These are phyloP conservation scores for Agrilus mali DNA, from an alignment of 2,888 invertebrate species.

Conservation along the genomic window DNA sequence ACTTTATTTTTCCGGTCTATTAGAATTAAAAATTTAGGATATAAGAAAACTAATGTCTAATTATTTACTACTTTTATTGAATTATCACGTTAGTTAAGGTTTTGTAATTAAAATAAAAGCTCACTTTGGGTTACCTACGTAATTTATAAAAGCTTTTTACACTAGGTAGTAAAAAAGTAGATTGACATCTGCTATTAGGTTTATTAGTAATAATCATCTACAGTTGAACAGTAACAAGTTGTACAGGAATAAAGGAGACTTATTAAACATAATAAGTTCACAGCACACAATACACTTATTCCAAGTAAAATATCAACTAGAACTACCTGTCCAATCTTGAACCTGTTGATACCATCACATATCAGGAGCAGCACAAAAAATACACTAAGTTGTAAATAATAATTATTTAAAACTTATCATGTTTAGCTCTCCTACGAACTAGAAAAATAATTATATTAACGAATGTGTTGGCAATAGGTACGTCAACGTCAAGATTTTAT, in stretches of 20 bases:
- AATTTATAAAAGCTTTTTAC: too few relatives aligned
- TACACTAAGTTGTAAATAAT: slow-evolving; percentile 11
- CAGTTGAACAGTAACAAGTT: slow-evolving; percentile 15
- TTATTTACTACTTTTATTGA: too few relatives aligned
- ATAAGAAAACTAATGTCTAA: too few relatives aligned
- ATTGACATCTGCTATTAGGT: too few relatives aligned
- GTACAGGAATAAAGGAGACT: slow-evolving; percentile 43
- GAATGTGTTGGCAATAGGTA: neutral
- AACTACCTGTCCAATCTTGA: slow-evolving; percentile 72
- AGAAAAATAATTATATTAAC: neutral
- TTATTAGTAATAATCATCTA: slow-evolving; percentile 4
- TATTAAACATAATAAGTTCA: slow-evolving; percentile 52
- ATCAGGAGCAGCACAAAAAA: slow-evolving; percentile 24
- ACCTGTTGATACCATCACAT: slow-evolving; percentile 32
- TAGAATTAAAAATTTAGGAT: too few relatives aligned
- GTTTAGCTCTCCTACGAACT: slow-evolving; percentile 6
- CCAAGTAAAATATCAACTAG: slow-evolving; percentile 59
- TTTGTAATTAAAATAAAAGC: too few relatives aligned
- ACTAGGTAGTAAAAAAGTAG: too few relatives aligned
- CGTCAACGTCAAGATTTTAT: neutral
- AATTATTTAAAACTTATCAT: slow-evolving; percentile 6
- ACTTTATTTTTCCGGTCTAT: too few relatives aligned
- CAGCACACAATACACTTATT: slow-evolving; percentile 50
- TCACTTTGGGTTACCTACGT: too few relatives aligned
- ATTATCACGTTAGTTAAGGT: too few relatives aligned